phyloP scores from a whole-genome alignment of 2,888 invertebrate species.

The Phorcus lineatus region DNA sequence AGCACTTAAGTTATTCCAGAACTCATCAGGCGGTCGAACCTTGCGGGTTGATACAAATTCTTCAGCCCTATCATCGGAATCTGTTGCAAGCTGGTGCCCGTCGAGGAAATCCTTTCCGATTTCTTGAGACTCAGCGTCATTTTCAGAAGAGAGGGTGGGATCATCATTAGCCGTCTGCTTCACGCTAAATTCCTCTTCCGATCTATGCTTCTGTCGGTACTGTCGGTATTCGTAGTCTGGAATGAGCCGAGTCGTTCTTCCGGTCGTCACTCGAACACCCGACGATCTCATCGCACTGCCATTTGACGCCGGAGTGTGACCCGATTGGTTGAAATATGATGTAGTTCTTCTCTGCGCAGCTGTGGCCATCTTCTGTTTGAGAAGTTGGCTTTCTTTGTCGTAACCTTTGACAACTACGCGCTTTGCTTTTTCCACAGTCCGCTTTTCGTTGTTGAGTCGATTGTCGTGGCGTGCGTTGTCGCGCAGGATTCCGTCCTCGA shows the following conservation, averaged over 20 bases:
- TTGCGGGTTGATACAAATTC: neutral
- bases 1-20: slow-evolving; percentile 43
- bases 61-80: neutral
- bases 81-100: neutral
- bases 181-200: neutral
- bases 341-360: neutral
- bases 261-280: neutral
- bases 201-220: neutral
- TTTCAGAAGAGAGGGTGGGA: neutral
- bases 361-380: slow-evolving; percentile 20
- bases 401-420: slow-evolving; percentile 54
- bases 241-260: neutral
- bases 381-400: slow-evolving; percentile 48
- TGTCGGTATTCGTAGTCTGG: slow-evolving; percentile 24
- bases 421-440: slow-evolving; percentile 57
- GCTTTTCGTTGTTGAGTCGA: slow-evolving; percentile 52
- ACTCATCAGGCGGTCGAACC: slow-evolving; percentile 7
- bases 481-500: slow-evolving; percentile 59
- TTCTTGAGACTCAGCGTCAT: neutral
- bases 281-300: neutral
- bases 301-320: neutral
- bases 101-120: neutral
- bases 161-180: neutral
- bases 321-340: neutral
- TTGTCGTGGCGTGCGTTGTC: slow-evolving; percentile 56